These are phyloP conservation scores for Cheumatopsyche charites DNA, from an alignment of 1,140 invertebrate genomes.

Conservation along the genomic window DNA sequence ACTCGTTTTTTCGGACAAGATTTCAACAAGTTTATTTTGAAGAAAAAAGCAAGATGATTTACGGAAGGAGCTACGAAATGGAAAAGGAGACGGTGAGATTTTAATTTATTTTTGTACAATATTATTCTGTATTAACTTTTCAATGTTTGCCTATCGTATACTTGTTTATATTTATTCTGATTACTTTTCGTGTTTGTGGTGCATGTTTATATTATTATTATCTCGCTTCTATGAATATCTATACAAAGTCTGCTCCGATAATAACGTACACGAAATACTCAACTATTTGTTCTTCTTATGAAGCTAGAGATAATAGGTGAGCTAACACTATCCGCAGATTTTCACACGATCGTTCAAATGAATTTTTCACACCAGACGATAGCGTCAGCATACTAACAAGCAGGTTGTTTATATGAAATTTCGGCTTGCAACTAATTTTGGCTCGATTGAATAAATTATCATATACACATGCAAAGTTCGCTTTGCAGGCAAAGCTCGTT, in stretches of 20 bases:
- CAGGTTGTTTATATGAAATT: constrained; percentile 30
- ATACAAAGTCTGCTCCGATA: not conserved
- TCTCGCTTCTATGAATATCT: not conserved
- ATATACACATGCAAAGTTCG: constrained; percentile 14
- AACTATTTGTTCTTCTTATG: not conserved
- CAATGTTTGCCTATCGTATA: no score
- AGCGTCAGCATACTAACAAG: constrained; percentile 25
- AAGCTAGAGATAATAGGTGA: constrained; percentile 3
- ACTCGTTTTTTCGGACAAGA: not conserved
- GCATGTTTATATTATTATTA: not conserved
- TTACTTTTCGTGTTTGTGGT: no score
- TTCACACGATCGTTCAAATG: constrained; percentile 18
- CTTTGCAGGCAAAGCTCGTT: not conserved
- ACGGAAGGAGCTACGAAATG: constrained; percentile 46
- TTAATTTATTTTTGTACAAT: constrained; percentile 2
- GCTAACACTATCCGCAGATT: constrained; percentile 5
- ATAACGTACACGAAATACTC: constrained; percentile 4
- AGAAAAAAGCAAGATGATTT: constrained; percentile 41
- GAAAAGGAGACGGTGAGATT: constrained; percentile 46
- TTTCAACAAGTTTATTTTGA: not conserved
- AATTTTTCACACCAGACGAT: constrained; percentile 22
- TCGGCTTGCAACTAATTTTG: constrained; percentile 32
- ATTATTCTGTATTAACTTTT: not conserved
- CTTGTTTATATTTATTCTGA: no score
- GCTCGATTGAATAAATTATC: constrained; percentile 37